Percentiles rank a stretch among this genome's conserved stretches.
These are phyloP conservation scores for Setipinna tenuifilis DNA, from an alignment of 2,797 vertebrate species.

Conservation along the genomic window DNA sequence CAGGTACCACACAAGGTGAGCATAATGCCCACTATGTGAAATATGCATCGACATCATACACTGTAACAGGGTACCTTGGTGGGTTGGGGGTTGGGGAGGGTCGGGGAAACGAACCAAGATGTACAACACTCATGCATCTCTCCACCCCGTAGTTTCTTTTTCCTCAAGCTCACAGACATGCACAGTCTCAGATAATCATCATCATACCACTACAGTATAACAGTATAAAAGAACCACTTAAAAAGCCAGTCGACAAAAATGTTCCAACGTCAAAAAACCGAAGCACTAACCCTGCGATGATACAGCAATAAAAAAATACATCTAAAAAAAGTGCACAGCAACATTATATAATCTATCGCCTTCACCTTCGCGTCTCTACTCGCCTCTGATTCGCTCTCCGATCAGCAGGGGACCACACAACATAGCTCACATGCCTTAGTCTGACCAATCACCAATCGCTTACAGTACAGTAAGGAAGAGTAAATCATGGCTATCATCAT, in stretches of 20 bases:
- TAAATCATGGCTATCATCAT: conserved; percentile 6
- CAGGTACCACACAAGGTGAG: conserved; percentile 24
- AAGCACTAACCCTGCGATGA: conserved; percentile 8
- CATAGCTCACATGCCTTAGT: background rate
- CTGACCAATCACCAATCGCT: background rate
- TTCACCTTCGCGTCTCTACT: background rate
- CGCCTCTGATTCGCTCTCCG: background rate
- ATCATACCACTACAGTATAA: background rate
- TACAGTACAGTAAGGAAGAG: conserved; percentile 3
- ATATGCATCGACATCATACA: conserved; percentile 37
- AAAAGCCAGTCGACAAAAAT: background rate
- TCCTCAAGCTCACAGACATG: conserved; percentile 19
- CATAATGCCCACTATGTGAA: conserved; percentile 37
- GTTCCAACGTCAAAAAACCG: background rate
- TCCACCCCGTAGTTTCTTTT: conserved; percentile 16
- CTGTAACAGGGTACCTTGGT: background rate
- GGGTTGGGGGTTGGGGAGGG: no score
- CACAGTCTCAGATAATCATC: background rate
- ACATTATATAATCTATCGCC: background rate
- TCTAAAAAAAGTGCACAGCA: conserved; percentile 22
- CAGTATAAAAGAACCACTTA: background rate
- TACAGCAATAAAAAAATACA: conserved; percentile 22
- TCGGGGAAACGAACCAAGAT: background rate
- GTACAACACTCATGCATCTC: conserved; percentile 16
- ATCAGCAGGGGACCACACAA: background rate